These are phyloP conservation scores for Fregata magnificens DNA, from an alignment of 2,113 vertebrate species.

Conservation along the genomic window DNA sequence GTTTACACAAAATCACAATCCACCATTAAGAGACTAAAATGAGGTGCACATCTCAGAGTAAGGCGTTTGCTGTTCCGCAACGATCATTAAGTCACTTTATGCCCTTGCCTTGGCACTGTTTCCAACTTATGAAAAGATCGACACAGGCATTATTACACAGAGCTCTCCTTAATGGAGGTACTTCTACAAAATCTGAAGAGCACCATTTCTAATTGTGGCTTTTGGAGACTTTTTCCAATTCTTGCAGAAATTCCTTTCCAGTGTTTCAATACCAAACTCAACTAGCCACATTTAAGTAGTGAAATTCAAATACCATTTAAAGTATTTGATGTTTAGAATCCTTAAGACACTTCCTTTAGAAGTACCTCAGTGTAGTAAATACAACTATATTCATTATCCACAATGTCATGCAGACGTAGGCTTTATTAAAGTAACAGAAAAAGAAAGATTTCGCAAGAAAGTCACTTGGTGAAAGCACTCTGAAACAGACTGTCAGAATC, in stretches of 20 bases:
- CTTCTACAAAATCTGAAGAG: neutral
- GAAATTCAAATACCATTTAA: neutral
- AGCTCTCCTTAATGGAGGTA: neutral
- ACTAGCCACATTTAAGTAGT: neutral
- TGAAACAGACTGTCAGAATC: neutral
- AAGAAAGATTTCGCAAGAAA: neutral
- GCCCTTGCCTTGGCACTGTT: neutral
- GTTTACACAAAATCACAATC: neutral
- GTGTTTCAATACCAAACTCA: neutral
- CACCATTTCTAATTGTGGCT: neutral
- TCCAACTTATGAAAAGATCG: neutral
- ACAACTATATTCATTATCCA: neutral
- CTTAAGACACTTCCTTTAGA: neutral
- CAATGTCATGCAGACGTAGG: neutral
- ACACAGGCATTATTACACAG: neutral
- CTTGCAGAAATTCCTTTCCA: neutral
- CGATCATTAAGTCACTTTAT: neutral
- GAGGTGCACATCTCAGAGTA: neutral
- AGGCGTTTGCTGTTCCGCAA: neutral
- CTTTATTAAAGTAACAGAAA: slow-evolving; percentile 18
- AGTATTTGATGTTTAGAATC: neutral
- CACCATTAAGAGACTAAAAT: neutral
- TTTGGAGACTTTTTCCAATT: neutral
- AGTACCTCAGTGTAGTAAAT: neutral
- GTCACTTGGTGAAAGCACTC: neutral